phyloP scores from a whole-genome alignment of 1,140 invertebrate genomes.

The Pinna nobilis region DNA sequence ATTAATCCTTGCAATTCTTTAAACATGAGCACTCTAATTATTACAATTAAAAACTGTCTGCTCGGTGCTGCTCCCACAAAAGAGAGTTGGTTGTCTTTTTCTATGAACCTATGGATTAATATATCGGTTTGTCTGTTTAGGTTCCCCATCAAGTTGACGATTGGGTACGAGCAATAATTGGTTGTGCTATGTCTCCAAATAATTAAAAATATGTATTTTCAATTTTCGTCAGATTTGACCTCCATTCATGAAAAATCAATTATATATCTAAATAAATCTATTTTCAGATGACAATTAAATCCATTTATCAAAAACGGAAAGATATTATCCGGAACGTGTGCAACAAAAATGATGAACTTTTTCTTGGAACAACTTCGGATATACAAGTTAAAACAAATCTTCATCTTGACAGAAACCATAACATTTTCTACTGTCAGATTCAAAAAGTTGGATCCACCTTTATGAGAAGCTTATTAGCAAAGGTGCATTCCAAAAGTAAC shows the following conservation, averaged over 20 bases:
- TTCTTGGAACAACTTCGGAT: not conserved
- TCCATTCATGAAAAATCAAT: not conserved
- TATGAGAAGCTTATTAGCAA: constrained; percentile 6
- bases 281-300: not conserved
- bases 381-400: not conserved
- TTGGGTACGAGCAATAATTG: too few species aligned
- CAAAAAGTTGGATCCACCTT: constrained; percentile 45
- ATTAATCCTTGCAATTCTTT: too few species aligned
- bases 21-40: too few species aligned
- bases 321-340: not conserved
- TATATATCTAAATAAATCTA: not conserved
- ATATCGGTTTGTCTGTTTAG: too few species aligned
- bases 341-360: not conserved
- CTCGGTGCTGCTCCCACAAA: too few species aligned
- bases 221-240: not conserved
- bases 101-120: too few species aligned
- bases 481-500: not conserved
- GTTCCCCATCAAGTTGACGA: too few species aligned
- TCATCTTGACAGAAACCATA: constrained; percentile 16
- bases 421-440: constrained; percentile 37
- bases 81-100: too few species aligned
- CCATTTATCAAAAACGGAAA: not conserved
- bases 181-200: too few species aligned
- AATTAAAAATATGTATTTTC: too few species aligned
- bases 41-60: too few species aligned